Evolutionary conservation across 2,797 vertebrate genomes (phyloP), one percentile per base, ranked within the genome.

Genomic region (Hypotaenidia okinawae): DNA sequence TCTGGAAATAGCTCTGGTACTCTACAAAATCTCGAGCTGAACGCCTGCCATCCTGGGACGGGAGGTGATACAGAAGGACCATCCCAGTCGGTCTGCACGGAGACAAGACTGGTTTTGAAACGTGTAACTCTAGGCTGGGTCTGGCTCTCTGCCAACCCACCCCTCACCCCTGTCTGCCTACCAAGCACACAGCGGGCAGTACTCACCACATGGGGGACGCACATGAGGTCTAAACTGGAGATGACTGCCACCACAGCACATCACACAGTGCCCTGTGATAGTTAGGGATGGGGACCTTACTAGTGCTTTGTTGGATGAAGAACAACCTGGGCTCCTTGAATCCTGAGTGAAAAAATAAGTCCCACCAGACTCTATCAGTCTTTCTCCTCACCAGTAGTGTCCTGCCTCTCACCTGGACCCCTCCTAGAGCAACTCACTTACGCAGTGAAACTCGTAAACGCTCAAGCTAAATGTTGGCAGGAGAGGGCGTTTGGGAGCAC

Each of bases 1-100:
- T 69, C 90, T 91, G 55, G 67, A 93, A 95, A 90, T 95, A 95
- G 76, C 87, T 86, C 58, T 66, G 63, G 54, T 90, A 47, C n/a
- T 82, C 80, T 62, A 27, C 55, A 73, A 73, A 91, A 85, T 67
- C 89, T 70, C 18, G 1, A 93, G 69, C 49, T 87, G 22, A 58
- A 2, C 80, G 27, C 87, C 57, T 11, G 35, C 63, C 58, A 90
- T 72, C 37, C 66, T 84, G 69, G 76, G 54, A 57, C 32, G 62
- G 78, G 64, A 66, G 23, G 54, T 49, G 30, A 37, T 49, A 51
- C 47, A 79, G n/a, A 51, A 57, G 81, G 43, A 89, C 74, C 30
- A 16, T 66, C 59, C 32, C 32, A 33, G 18, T 63, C 30, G n/a
- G 33, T 77, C 35, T 70, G 64, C 58, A 32, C 12, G 21, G 43